Conservation (phyloP, 2,797 vertebrate species). For the Simalia tracyae region DNA sequence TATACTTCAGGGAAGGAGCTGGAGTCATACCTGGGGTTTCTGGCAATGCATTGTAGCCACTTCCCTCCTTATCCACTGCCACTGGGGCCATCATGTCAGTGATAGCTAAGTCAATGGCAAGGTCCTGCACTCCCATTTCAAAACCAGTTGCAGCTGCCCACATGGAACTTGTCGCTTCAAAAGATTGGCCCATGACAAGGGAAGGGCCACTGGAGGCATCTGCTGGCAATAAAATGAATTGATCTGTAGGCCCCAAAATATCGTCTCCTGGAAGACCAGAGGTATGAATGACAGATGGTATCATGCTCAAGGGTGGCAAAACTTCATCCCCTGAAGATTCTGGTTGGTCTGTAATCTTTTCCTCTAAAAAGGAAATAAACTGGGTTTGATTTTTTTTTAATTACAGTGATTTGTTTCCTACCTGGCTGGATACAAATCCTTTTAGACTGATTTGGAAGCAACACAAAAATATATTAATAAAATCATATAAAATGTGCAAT, state of each 20-base stretch:
- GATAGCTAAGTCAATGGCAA: constrained; percentile 62
- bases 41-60: constrained; percentile 48
- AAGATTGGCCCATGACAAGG: constrained; percentile 41
- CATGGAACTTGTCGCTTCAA: neutral
- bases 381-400: neutral
- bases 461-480: neutral
- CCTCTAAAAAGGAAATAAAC: constrained; percentile 47
- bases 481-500: neutral
- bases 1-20: constrained; percentile 70
- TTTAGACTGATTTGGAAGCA: neutral
- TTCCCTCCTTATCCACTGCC: constrained; percentile 66
- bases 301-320: constrained; percentile 27
- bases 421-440: neutral
- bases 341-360: constrained; percentile 50
- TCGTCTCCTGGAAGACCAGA: constrained; percentile 37
- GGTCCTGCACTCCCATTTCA: constrained; percentile 50
- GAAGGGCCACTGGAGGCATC: constrained; percentile 36
- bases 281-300: constrained; percentile 52
- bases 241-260: neutral
- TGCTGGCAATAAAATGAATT: constrained; percentile 6
- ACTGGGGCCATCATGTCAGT: constrained; percentile 47
- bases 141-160: neutral
- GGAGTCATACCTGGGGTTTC: constrained; percentile 60
- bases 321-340: constrained; percentile 62
- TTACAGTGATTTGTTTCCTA: neutral